phyloP scores from a whole-genome alignment of 2,113 vertebrate species.

The Megalops atlanticus region DNA sequence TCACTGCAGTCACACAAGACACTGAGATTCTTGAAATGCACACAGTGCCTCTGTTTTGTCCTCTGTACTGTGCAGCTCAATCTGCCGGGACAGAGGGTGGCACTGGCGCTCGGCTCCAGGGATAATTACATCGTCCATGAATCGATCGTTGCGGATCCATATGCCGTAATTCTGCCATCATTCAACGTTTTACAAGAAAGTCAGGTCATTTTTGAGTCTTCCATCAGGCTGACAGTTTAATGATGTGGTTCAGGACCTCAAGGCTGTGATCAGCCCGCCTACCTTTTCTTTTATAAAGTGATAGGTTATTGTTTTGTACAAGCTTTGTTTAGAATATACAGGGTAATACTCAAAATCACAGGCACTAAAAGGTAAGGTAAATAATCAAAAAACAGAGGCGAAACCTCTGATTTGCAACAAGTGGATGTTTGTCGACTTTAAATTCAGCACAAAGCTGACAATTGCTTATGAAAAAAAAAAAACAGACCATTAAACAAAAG shows the following conservation, averaged over 20 bases:
- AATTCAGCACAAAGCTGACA: background rate
- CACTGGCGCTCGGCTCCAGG: constrained; percentile 61
- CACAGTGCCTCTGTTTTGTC: background rate
- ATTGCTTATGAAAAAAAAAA: background rate
- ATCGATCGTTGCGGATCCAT: constrained; percentile 74
- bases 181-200: constrained; percentile 64
- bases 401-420: background rate
- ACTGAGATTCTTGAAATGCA: background rate
- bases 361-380: too few relatives aligned
- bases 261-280: constrained; percentile 26
- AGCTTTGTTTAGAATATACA: background rate
- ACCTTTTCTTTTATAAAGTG: constrained; percentile 2
- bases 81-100: constrained; percentile 54
- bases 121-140: constrained; percentile 73
- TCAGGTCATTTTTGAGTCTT: constrained; percentile 66
- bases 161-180: constrained; percentile 74
- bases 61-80: constrained; percentile 40
- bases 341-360: too few relatives aligned
- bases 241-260: constrained; percentile 61
- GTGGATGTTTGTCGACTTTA: background rate
- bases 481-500: too few relatives aligned
- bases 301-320: background rate
- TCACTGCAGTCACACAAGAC: background rate
- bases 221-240: constrained; percentile 71
- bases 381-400: background rate